These are phyloP conservation scores for Chymomyza amoena DNA, from an alignment of 2,888 invertebrate species.

Conservation along the genomic window DNA sequence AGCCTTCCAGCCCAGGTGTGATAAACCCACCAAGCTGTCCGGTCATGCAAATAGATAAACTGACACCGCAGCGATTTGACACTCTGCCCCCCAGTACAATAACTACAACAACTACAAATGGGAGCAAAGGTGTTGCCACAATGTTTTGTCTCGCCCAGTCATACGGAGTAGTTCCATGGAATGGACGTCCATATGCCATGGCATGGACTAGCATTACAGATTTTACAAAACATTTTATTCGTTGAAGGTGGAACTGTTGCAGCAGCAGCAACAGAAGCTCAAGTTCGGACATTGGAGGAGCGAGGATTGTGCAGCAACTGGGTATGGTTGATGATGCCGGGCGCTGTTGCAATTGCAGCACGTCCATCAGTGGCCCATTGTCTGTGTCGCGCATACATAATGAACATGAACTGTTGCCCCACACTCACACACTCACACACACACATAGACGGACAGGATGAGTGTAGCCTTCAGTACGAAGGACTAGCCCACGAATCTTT, in stretches of 20 bases:
- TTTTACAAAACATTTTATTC: constrained; percentile 69
- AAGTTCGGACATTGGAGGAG: not conserved
- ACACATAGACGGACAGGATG: constrained; percentile 2
- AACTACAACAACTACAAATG: constrained; percentile 31
- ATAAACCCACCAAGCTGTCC: constrained; percentile 53
- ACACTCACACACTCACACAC: not conserved
- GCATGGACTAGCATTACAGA: constrained; percentile 61
- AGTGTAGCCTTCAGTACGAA: constrained; percentile 16
- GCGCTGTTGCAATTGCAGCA: constrained; percentile 52
- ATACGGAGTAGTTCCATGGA: not conserved
- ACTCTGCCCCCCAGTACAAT: constrained; percentile 17
- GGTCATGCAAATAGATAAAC: constrained; percentile 58
- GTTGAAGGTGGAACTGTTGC: not conserved
- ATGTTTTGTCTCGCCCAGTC: constrained; percentile 4
- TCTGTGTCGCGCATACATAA: constrained; percentile 71
- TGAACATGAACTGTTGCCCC: constrained; percentile 42
- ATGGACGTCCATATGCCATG: constrained; percentile 13
- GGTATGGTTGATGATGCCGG: constrained; percentile 40
- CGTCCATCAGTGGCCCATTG: constrained; percentile 73
- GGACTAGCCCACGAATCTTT: too few species aligned
- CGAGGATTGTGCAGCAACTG: constrained; percentile 46
- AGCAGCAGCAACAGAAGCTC: not conserved
- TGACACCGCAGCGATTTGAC: constrained; percentile 60
- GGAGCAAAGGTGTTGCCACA: constrained; percentile 43
- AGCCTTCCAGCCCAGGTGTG: too few species aligned